A percentile compares a stretch with the other conserved stretches of the same genome.
phyloP scores from a whole-genome alignment of 2,888 invertebrate genomes.

The Apeira syringaria region DNA sequence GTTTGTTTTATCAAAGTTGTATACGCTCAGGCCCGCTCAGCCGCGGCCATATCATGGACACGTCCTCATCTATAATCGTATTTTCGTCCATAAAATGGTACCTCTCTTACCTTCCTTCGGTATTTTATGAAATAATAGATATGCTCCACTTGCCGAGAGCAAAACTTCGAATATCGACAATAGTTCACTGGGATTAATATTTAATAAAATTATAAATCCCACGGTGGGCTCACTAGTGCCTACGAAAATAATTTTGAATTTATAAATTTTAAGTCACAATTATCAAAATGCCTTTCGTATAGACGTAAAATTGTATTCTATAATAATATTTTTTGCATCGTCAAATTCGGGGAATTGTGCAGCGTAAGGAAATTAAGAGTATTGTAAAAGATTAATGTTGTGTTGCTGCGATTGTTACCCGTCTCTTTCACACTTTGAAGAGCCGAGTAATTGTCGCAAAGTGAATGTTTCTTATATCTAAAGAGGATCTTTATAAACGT shows the following conservation, averaged over 20 bases:
- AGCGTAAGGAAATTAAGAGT: slow-evolving; percentile 38
- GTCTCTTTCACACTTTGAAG: slow-evolving; percentile 7
- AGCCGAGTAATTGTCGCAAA: slow-evolving; percentile 33
- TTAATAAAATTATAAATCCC: slow-evolving; percentile 22
- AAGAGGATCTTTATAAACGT: slow-evolving; percentile 1
- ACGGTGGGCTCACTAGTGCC: slow-evolving; percentile 51
- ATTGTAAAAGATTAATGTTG: slow-evolving; percentile 46
- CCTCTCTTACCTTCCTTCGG: slow-evolving; percentile 1
- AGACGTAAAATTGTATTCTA: slow-evolving; percentile 38
- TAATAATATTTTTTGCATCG: slow-evolving; percentile 47
- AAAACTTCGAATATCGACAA: slow-evolving; percentile 36
- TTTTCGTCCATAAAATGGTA: slow-evolving; percentile 33
- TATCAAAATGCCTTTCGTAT: slow-evolving; percentile 46
- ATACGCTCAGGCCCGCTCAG: background rate
- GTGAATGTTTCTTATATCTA: slow-evolving; percentile 42
- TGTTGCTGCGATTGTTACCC: slow-evolving; percentile 41
- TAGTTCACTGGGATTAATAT: slow-evolving; percentile 25
- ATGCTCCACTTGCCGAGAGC: too few species aligned
- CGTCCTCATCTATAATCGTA: slow-evolving; percentile 26
- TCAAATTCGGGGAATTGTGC: slow-evolving; percentile 43
- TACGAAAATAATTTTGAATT: slow-evolving; percentile 42
- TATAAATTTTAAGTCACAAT: slow-evolving; percentile 32
- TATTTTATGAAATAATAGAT: background rate
- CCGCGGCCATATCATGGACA: slow-evolving; percentile 17
- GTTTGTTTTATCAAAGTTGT: too few species aligned